phyloP scores from a whole-genome alignment of 1,140 invertebrate genomes.

The Dendroctonus valens region DNA sequence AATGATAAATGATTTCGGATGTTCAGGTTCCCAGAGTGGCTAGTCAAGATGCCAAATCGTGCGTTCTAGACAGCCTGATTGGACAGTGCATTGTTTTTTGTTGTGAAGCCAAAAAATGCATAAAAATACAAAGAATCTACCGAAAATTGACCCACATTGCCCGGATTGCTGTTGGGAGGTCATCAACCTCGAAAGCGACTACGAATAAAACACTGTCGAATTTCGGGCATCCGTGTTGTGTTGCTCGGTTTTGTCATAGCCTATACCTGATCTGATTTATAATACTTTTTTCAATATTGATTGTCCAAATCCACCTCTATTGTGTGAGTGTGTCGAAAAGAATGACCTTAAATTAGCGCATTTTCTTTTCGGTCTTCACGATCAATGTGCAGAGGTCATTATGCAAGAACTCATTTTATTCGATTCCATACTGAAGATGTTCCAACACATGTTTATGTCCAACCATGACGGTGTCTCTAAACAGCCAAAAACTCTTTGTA shows the following conservation, averaged over 20 bases:
- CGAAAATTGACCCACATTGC: conserved; percentile 40
- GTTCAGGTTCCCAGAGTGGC: too few relatives aligned
- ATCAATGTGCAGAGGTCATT: too few relatives aligned
- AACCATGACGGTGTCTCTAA: too few relatives aligned
- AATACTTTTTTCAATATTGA: conserved; percentile 18
- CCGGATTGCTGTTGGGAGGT: conserved; percentile 28
- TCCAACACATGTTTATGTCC: too few relatives aligned
- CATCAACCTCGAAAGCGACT: conserved; percentile 20
- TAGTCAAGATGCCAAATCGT: too few relatives aligned
- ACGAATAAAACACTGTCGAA: conserved; percentile 33
- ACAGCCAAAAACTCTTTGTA: too few relatives aligned
- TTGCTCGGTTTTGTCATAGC: conserved; percentile 24
- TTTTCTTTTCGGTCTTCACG: not conserved
- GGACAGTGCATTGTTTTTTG: conserved; percentile 1
- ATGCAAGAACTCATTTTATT: not conserved
- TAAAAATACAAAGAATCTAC: conserved; percentile 34
- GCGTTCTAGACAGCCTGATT: conserved; percentile 4
- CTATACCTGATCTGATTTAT: conserved; percentile 22
- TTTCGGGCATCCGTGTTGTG: conserved; percentile 27
- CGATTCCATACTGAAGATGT: too few relatives aligned
- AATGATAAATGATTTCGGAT: too few relatives aligned
- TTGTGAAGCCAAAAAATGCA: conserved; percentile 17
- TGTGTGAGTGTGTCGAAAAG: conserved; percentile 4
- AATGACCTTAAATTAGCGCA: conserved; percentile 5
- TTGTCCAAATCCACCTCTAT: conserved; percentile 7